Evolutionary conservation across 2,888 invertebrate genomes (phyloP), one percentile per base, ranked within the genome.

Genomic region (Synergus umbraculus): DNA sequence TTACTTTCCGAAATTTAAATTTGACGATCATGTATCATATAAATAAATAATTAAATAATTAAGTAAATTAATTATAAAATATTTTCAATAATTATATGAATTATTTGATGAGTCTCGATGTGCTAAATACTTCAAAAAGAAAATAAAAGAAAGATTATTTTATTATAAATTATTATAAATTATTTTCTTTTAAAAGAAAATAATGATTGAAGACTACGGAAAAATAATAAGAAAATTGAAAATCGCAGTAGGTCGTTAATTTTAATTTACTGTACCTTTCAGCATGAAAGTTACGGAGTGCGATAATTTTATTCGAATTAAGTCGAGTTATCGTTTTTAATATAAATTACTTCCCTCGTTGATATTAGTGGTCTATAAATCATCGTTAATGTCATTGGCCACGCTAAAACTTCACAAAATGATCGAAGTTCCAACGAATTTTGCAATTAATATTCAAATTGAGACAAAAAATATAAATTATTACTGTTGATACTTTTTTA

Each of bases 181-280:
- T 22, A 22, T 22, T 22, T 29, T 29, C 3, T 29, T 29, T 29
- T 29, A 29, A 12, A n/a, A n/a, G 7, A n/a, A 54, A 49, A 49
- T 15, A 49, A 15, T 49, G 13, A 13, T 15, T 49, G 0, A 49
- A 7, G 15, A 49, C 13, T 7, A 49, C 15, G 2, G 13, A 4
- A 2, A 49, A 15, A 49, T 1, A 2, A 29, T 15, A 2, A 4
- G 0, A 49, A 12, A 3, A 15, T n/a, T 54, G 49, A n/a, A 54
- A 60, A 22, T 60, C 10, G 22, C 22, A 22, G 10, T 12, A 60
- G 18, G 22, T 60, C 60, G 2, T 60, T 60, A 60, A 60, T 46
- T 46, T 29, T 29, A 69, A 69, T 22, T 49, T 46, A 49, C 46
- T 29, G 15, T 73, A 73, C 69, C 69, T 73, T 69, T 54, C 3